A percentile compares a stretch with the other conserved stretches of the same genome.
Conservation (phyloP, 2,113 vertebrate genomes). For the Odontophorus gujanensis region DNA sequence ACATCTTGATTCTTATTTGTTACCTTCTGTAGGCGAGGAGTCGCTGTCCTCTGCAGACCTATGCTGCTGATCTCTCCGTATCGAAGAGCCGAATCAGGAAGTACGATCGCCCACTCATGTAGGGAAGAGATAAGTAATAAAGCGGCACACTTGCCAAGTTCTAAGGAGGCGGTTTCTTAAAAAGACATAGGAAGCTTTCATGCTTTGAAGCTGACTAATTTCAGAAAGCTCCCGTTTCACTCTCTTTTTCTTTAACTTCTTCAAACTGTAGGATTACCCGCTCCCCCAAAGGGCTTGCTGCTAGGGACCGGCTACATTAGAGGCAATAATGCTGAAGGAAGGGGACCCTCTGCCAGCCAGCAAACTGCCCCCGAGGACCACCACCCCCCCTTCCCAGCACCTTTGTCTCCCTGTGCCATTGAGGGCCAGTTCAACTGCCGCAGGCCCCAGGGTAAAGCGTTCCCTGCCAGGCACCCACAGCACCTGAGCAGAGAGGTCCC, state of each 20-base stretch:
- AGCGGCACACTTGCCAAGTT: slow-evolving; percentile 62
- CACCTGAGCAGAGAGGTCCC: not conserved
- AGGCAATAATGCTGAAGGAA: not conserved
- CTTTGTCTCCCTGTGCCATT: not conserved
- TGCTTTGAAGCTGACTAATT: slow-evolving; percentile 69
- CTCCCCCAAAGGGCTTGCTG: not conserved
- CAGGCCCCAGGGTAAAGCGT: not conserved
- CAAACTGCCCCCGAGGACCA: not conserved
- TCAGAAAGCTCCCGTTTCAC: slow-evolving; percentile 32
- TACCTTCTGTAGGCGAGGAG: slow-evolving; percentile 57
- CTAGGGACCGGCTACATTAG: not conserved
- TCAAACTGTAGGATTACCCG: not conserved
- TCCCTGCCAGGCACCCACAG: fast-evolving
- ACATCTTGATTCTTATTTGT: slow-evolving; percentile 25
- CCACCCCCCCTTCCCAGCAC: fast-evolving
- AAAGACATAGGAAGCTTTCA: slow-evolving; percentile 65
- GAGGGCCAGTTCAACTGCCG: not conserved
- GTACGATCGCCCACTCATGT: slow-evolving; percentile 60
- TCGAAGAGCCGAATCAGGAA: slow-evolving; percentile 65
- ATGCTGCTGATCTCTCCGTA: slow-evolving; percentile 59
- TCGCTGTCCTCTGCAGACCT: slow-evolving; percentile 64
- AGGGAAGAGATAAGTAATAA: slow-evolving; percentile 66
- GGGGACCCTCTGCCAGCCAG: not conserved
- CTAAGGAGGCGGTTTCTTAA: slow-evolving; percentile 72
- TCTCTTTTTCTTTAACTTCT: slow-evolving; percentile 23